phyloP scores from a whole-genome alignment of 2,888 invertebrate species.

The Hypomecis punctinalis region DNA sequence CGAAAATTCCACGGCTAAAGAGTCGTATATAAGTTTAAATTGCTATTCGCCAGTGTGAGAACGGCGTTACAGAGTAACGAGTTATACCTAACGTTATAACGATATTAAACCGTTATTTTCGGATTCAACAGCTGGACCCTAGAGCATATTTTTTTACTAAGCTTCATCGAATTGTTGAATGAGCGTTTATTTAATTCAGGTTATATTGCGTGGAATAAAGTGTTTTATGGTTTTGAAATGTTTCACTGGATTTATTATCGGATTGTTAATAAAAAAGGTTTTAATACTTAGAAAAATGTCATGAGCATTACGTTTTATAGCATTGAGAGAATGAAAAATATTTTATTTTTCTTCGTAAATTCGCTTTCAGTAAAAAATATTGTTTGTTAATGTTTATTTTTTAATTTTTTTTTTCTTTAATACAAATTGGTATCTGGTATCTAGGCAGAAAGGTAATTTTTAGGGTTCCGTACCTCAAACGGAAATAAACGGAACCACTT shows the following conservation, averaged over 20 bases:
- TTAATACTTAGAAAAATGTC: not conserved
- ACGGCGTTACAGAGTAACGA: not conserved
- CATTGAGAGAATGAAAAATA: not conserved
- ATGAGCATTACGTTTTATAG: not conserved
- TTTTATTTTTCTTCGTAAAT: not conserved
- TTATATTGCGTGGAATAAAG: constrained; percentile 10
- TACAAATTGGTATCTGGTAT: too few species aligned
- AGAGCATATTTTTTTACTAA: constrained; percentile 9
- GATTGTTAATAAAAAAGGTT: not conserved
- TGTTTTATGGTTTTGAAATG: not conserved
- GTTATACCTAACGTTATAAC: constrained; percentile 5
- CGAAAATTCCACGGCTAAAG: too few species aligned
- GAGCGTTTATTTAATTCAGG: constrained; percentile 6
- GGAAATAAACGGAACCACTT: too few species aligned
- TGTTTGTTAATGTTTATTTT: not conserved
- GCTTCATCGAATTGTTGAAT: constrained; percentile 3
- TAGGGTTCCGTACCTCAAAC: too few species aligned
- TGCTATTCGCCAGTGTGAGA: not conserved
- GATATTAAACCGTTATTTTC: constrained; percentile 16
- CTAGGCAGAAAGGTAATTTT: too few species aligned
- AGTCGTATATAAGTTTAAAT: too few species aligned
- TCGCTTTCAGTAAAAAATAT: not conserved
- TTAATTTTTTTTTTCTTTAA: not conserved
- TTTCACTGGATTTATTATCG: not conserved
- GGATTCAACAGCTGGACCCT: constrained; percentile 15